phyloP scores from a whole-genome alignment of 2,797 vertebrate species.

The Lagorchestes hirsutus region DNA sequence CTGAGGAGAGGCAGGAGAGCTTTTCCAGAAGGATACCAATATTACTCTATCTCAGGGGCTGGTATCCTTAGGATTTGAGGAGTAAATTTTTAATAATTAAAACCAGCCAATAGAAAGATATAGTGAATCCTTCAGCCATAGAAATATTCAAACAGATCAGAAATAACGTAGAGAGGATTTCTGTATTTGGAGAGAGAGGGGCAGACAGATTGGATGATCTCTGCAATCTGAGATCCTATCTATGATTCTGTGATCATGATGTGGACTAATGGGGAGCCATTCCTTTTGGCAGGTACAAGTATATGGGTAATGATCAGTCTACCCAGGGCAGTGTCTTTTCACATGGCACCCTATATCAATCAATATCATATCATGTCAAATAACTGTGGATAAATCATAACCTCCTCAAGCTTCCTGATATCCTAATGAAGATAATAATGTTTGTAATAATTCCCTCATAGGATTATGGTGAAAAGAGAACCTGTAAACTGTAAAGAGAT shows the following conservation, averaged over 20 bases:
- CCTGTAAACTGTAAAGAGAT: neutral
- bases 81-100: neutral
- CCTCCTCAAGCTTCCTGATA: neutral
- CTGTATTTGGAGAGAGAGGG: neutral
- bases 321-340: neutral
- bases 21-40: neutral
- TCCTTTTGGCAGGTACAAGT: neutral
- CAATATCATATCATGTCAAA: neutral
- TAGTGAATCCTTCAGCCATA: too few relatives aligned
- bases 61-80: neutral
- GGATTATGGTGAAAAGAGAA: neutral
- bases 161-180: neutral
- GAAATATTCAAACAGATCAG: neutral
- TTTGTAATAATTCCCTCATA: neutral
- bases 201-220: neutral
- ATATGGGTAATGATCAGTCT: neutral
- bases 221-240: neutral
- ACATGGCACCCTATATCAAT: neutral
- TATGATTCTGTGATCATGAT: neutral
- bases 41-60: neutral
- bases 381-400: neutral
- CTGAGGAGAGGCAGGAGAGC: neutral
- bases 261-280: neutral
- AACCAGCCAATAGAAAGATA: neutral
- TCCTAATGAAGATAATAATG: neutral